A percentile compares a stretch with the other conserved stretches of the same genome.
These are phyloP conservation scores for Platycheirus rosarum DNA, from an alignment of 2,888 invertebrate species.

Conservation along the genomic window DNA sequence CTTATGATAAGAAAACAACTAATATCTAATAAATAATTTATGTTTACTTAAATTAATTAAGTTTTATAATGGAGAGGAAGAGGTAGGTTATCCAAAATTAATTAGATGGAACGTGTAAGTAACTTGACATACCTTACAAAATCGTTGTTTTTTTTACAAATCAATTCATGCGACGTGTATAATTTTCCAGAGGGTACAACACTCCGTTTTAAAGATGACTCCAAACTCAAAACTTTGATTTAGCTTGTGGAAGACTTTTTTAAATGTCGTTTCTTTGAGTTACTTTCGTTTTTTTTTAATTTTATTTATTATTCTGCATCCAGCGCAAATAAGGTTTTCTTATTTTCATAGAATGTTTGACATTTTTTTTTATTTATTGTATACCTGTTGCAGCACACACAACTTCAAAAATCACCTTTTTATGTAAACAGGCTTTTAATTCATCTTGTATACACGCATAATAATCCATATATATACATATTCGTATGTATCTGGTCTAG, in stretches of 20 bases:
- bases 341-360: conserved; percentile 58
- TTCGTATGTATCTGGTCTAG: conserved; percentile 13
- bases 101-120: too few relatives aligned
- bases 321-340: conserved; percentile 40
- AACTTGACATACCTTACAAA: conserved; percentile 59
- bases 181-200: conserved; percentile 33
- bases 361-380: conserved; percentile 29
- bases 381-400: conserved; percentile 69
- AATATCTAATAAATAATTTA: too few relatives aligned
- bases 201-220: not conserved
- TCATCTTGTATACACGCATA: conserved; percentile 46
- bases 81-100: too few relatives aligned
- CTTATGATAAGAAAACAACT: too few relatives aligned
- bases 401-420: conserved; percentile 53
- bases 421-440: conserved; percentile 53
- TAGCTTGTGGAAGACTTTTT: conserved; percentile 13
- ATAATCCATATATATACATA: conserved; percentile 26
- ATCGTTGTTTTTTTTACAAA: conserved; percentile 58
- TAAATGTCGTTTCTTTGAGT: conserved; percentile 50
- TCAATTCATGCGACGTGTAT: conserved; percentile 64
- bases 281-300: conserved; percentile 5
- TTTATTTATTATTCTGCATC: conserved; percentile 34
- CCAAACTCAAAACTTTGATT: not conserved
- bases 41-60: too few relatives aligned
- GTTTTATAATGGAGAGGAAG: too few relatives aligned